These are phyloP conservation scores for Scrobipalpa costella DNA, from an alignment of 2,888 invertebrate genomes.

Conservation along the genomic window DNA sequence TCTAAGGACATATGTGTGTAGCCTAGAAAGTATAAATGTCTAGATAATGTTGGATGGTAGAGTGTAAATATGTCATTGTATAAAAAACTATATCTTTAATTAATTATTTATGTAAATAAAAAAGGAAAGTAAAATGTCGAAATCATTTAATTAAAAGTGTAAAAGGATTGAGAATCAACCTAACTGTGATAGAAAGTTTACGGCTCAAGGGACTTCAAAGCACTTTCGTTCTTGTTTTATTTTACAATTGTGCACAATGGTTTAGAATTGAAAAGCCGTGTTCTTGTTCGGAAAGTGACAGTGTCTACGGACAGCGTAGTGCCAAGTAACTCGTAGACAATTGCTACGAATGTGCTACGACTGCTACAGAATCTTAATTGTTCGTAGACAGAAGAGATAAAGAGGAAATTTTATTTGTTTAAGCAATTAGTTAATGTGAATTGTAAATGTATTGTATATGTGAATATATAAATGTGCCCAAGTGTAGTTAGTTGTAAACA, in stretches of 20 bases:
- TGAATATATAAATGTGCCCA: conserved; percentile 19
- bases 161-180: conserved; percentile 25
- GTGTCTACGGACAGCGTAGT: neutral
- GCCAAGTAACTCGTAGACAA: conserved; percentile 5
- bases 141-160: neutral
- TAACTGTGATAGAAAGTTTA: conserved; percentile 43
- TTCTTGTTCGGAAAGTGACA: neutral
- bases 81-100: conserved; percentile 8
- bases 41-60: conserved; percentile 29
- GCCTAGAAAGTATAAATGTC: conserved; percentile 30
- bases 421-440: conserved; percentile 2
- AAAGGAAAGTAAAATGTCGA: neutral
- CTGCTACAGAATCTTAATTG: too few relatives aligned
- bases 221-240: conserved; percentile 15
- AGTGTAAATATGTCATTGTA: conserved; percentile 18
- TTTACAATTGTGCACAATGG: conserved; percentile 4
- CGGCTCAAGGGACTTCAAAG: conserved; percentile 31
- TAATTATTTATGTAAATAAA: conserved; percentile 17
- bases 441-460: conserved; percentile 2
- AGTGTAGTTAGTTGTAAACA: conserved; percentile 21
- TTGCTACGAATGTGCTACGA: neutral
- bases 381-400: neutral
- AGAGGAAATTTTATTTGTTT: neutral
- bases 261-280: conserved; percentile 15
- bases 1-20: conserved; percentile 25